These are phyloP conservation scores for Microtus ochrogaster DNA, from an alignment of 2,113 vertebrate species.

Conservation along the genomic window DNA sequence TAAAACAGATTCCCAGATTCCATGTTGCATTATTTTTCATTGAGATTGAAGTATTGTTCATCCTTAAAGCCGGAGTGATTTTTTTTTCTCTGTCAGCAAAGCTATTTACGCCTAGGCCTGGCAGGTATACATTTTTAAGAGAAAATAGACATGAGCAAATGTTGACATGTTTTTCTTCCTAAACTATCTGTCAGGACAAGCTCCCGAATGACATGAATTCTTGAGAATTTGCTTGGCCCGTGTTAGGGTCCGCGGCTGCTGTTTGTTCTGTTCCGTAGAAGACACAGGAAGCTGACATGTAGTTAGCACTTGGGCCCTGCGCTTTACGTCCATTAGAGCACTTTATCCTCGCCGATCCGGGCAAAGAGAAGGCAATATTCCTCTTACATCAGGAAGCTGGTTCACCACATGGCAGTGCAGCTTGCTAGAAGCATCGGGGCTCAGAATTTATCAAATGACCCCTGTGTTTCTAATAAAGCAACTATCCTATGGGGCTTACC, in stretches of 20 bases:
- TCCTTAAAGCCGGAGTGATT: constrained; percentile 55
- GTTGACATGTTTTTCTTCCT: constrained; percentile 15
- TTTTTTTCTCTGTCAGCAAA: constrained; percentile 50
- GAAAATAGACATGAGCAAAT: constrained; percentile 32
- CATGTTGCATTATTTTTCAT: constrained; percentile 69
- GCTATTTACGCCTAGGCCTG: constrained; percentile 57
- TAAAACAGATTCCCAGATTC: constrained; percentile 52
- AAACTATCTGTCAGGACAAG: background rate
- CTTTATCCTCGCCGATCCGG: background rate
- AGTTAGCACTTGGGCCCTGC: background rate
- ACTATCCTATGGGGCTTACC: background rate
- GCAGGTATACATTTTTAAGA: constrained; percentile 51
- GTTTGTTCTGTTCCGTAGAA: background rate
- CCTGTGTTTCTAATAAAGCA: background rate
- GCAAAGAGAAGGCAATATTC: background rate
- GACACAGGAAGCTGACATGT: background rate
- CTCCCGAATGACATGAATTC: background rate
- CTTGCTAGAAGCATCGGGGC: background rate
- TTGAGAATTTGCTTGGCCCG: background rate
- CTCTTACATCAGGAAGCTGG: background rate
- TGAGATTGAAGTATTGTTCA: constrained; percentile 51
- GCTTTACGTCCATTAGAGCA: background rate
- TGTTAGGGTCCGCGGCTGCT: background rate
- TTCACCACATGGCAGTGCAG: background rate
- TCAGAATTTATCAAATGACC: background rate